Evolutionary conservation across 1,140 invertebrate species (phyloP).

Genomic region (Dendrolimus kikuchii): DNA sequence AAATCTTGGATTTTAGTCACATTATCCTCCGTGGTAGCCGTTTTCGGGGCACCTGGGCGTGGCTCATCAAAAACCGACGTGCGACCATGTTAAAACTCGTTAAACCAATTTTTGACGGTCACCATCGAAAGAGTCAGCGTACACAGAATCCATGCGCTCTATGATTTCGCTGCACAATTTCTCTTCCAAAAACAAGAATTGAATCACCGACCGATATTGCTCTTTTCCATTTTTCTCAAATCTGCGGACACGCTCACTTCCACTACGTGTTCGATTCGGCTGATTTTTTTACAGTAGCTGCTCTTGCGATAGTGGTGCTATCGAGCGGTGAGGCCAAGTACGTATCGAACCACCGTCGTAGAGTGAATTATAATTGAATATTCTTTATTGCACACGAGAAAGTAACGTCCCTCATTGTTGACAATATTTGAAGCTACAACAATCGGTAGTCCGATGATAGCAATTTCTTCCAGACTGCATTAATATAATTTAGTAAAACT

Average conservation of each 20-base stretch:
- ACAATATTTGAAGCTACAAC: too few relatives aligned
- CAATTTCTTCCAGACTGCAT: too few relatives aligned
- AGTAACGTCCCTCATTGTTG: too few relatives aligned
- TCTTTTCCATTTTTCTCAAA: constrained; percentile 9
- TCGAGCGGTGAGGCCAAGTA: constrained; percentile 2
- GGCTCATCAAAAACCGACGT: constrained; percentile 32
- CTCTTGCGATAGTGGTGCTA: constrained; percentile 4
- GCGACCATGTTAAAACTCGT: constrained; percentile 36
- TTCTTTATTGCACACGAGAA: too few relatives aligned
- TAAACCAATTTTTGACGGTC: constrained; percentile 33
- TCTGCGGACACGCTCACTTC: neutral
- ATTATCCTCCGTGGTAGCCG: constrained; percentile 29
- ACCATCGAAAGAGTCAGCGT: constrained; percentile 26
- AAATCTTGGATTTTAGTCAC: constrained; percentile 31
- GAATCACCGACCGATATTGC: constrained; percentile 17
- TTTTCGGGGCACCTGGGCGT: constrained; percentile 27
- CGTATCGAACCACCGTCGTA: constrained; percentile 3
- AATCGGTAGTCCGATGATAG: too few relatives aligned
- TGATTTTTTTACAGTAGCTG: neutral
- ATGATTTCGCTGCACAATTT: constrained; percentile 16
- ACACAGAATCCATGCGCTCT: neutral
- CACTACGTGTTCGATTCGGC: neutral
- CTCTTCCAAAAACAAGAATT: constrained; percentile 12
- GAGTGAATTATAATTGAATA: too few relatives aligned
- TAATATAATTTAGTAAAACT: too few relatives aligned